phyloP scores from a whole-genome alignment of 2,797 vertebrate genomes.

The Melanotaenia parkinsoni region DNA sequence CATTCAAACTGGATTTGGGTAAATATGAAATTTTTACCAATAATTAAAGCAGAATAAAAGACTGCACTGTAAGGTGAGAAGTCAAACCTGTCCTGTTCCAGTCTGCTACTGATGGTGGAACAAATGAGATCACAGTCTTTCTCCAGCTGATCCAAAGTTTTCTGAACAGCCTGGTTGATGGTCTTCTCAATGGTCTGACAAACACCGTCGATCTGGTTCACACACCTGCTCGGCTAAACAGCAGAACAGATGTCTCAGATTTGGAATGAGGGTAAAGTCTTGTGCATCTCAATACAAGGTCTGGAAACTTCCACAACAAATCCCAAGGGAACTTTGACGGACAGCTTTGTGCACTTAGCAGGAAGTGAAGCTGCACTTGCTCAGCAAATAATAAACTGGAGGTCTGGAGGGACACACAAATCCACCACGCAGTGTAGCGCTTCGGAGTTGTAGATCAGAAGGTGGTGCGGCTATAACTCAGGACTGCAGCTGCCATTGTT shows the following conservation, averaged over 20 bases:
- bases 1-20: background rate
- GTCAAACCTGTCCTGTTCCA: slow-evolving; percentile 81
- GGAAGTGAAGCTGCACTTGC: slow-evolving; percentile 37
- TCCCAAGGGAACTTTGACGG: slow-evolving; percentile 41
- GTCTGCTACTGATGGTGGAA: slow-evolving; percentile 75
- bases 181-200: slow-evolving; percentile 87
- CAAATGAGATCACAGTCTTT: slow-evolving; percentile 84
- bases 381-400: slow-evolving; percentile 54
- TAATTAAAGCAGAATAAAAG: background rate
- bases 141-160: slow-evolving; percentile 86
- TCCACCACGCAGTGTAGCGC: slow-evolving; percentile 28
- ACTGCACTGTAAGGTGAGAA: background rate
- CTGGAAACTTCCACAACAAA: slow-evolving; percentile 25
- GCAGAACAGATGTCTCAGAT: slow-evolving; percentile 13
- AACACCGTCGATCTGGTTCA: slow-evolving; percentile 85
- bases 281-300: slow-evolving; percentile 1
- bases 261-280: background rate
- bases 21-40: background rate
- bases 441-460: slow-evolving; percentile 58
- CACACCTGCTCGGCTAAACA: slow-evolving; percentile 82
- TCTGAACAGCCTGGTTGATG: slow-evolving; percentile 87
- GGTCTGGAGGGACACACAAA: slow-evolving; percentile 47
- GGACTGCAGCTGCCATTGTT: slow-evolving; percentile 39
- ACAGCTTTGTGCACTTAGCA: slow-evolving; percentile 44
- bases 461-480: slow-evolving; percentile 55